Percentiles rank a stretch among this genome's conserved stretches.
Evolutionary conservation across 2,797 vertebrate species (phyloP).

Genomic region (Cynodonichthys magdalenae): DNA sequence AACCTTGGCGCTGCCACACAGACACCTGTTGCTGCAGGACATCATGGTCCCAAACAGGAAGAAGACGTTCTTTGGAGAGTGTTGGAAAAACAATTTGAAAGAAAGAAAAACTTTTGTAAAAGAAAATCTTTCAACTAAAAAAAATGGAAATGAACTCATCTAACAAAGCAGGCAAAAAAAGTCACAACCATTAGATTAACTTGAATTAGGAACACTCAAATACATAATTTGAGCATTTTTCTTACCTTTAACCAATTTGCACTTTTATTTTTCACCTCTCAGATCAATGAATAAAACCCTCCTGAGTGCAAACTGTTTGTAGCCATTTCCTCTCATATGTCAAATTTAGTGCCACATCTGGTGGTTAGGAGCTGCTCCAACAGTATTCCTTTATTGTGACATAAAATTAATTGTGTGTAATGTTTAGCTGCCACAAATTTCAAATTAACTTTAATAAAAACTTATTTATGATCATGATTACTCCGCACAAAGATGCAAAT

Average conservation of each 20-base stretch:
- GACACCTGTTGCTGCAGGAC: too few species aligned
- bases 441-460: background rate
- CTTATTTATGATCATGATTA: background rate
- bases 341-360: conserved; percentile 21
- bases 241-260: background rate
- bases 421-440: background rate
- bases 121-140: too few species aligned
- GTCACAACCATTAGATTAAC: too few species aligned
- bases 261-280: conserved; percentile 9
- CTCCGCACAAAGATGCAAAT: background rate
- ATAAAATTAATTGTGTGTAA: conserved; percentile 10
- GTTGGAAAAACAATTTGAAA: too few species aligned
- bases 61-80: too few species aligned
- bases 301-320: conserved; percentile 9
- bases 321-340: conserved; percentile 14
- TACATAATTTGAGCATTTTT: background rate
- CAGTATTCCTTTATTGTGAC: conserved; percentile 5
- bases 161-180: too few species aligned
- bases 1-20: too few species aligned
- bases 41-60: too few species aligned
- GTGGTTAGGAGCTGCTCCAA: conserved; percentile 2
- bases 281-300: conserved; percentile 8
- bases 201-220: too few species aligned
- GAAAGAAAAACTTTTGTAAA: too few species aligned
- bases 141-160: too few species aligned